These are phyloP conservation scores for Oncorhynchus masou DNA, from an alignment of 2,113 vertebrate species.

Conservation along the genomic window DNA sequence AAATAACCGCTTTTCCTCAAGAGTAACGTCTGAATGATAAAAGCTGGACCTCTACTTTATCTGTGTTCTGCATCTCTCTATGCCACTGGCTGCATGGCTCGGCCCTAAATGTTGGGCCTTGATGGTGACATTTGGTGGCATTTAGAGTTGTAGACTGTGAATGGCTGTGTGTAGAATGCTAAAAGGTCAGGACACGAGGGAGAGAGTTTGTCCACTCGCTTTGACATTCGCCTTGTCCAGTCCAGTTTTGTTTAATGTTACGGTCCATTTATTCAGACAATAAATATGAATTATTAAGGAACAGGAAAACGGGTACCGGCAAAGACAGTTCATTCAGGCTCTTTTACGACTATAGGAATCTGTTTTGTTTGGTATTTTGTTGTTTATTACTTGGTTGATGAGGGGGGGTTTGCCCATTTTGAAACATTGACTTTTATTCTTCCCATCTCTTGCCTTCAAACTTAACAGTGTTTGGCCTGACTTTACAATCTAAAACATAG, in stretches of 20 bases:
- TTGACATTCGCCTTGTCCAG: slow-evolving; percentile 1
- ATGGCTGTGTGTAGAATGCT: slow-evolving; percentile 47
- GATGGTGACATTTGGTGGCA: slow-evolving; percentile 70
- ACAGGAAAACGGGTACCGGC: no score
- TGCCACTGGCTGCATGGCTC: slow-evolving; percentile 8
- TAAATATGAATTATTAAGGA: not conserved
- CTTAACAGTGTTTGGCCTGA: no score
- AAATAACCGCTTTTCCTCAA: not conserved
- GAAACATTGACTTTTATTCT: no score
- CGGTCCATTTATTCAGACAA: not conserved
- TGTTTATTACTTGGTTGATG: no score
- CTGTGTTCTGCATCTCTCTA: slow-evolving; percentile 35
- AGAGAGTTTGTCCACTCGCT: slow-evolving; percentile 36
- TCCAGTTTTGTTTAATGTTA: not conserved
- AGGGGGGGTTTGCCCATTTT: no score
- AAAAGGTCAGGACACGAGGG: slow-evolving; percentile 58
- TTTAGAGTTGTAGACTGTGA: slow-evolving; percentile 58
- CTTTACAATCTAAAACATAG: no score
- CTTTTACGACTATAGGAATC: no score
- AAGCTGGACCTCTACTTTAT: slow-evolving; percentile 10
- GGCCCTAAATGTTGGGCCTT: slow-evolving; percentile 25
- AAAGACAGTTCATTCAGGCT: no score
- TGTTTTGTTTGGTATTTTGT: no score
- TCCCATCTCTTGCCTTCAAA: no score
- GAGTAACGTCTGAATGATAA: not conserved